Base-by-base conservation (phyloP, 2,113 vertebrate species). In the Platysteira castanea region DNA sequence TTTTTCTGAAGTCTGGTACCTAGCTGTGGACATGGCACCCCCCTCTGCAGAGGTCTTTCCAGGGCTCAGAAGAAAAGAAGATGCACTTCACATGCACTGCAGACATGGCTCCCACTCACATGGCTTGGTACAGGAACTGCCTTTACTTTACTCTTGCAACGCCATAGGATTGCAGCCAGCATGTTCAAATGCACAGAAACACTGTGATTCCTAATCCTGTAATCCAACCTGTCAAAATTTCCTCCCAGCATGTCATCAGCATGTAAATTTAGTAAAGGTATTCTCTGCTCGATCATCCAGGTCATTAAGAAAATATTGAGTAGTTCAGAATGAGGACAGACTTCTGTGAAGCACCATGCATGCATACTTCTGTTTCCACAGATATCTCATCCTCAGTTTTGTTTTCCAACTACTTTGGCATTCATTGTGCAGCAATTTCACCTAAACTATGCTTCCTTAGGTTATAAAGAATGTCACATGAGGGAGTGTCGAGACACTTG, bases 401-500 rank as follows among this genome's bases (percentile, higher is more conserved):
- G 44, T 60, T 92, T 80, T 67, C 59, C 60, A 80, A 20, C 87
- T 90, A 41, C 50, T 92, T 93, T 74, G 53, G 35, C 67, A 92
- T 95, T 96, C 81, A 85, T 83, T 87, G 85, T 46, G 46, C 67
- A 81, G 69, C 86, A 74, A 53, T 95, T 97, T 90, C 54, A 59
- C 65, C 79, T 86, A 70, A 93, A 81, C 59, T 86, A 5, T 84
- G 64, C 75, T 93, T 94, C 54, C 86, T 47, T 67, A 47, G 41
- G 76, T 88, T 97, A 70, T 90, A 86, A 87, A 93, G 75, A 83
- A 77, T 81, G 79, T 84, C 80, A 84, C 60, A 88, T 1, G 2
- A 81, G 76, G 92, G 83, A 90, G 83, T 47, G 60, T 74, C 1
- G 0, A 77, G 42, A 81, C 35, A 59, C 92, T 93, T 67, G 76